Conservation (phyloP, 2,888 invertebrate species). For the Actias luna region DNA sequence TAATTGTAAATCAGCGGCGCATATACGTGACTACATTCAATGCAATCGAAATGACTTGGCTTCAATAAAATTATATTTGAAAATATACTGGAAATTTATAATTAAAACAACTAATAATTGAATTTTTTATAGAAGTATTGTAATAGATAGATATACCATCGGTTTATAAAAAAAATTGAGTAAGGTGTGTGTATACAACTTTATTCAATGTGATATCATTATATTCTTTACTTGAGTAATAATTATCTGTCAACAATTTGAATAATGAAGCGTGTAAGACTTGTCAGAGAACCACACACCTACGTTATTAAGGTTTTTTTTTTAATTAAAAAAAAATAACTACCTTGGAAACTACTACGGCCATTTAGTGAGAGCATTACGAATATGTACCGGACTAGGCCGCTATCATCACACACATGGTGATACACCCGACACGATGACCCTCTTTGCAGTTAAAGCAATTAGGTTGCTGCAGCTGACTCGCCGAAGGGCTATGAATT, state of each 20-base stretch:
- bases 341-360: no score
- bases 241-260: background rate
- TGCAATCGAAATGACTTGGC: background rate
- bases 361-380: no score
- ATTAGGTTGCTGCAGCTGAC: no score
- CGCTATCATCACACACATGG: no score
- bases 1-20: background rate
- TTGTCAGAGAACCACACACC: background rate
- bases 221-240: background rate
- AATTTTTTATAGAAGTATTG: background rate
- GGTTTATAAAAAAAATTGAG: background rate
- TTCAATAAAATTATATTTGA: background rate
- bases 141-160: background rate
- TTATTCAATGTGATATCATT: background rate
- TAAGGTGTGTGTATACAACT: background rate
- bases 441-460: no score
- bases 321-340: no score
- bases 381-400: no score
- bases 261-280: background rate
- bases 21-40: background rate
- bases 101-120: background rate
- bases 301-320: background rate
- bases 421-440: no score
- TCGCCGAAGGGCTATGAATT: no score
- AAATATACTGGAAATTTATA: background rate